Evolutionary conservation across 2,113 vertebrate genomes (phyloP).

Genomic region (Felis chaus): DNA sequence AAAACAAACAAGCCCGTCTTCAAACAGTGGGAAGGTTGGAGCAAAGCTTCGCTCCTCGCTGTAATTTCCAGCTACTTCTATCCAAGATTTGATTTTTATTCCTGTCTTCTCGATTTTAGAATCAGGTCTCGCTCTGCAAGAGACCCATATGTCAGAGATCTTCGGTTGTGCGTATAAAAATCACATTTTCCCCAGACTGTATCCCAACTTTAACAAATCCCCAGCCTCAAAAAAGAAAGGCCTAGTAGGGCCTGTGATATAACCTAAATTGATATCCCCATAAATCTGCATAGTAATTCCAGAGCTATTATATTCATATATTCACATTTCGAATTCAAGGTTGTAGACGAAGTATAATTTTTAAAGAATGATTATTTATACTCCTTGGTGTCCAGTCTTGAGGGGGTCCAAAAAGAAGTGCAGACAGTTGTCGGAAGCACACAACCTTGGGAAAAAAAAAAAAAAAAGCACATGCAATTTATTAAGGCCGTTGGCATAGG

Average conservation of each 20-base stretch:
- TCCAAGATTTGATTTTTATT: not conserved
- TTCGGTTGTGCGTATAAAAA: not conserved
- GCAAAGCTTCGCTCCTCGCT: not conserved
- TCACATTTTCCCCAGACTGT: not conserved
- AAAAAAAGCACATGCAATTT: not conserved
- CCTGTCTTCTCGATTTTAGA: not conserved
- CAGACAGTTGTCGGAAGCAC: not conserved
- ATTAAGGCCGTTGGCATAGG: not conserved
- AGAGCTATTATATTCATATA: not conserved
- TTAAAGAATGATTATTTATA: not conserved
- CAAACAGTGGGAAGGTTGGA: not conserved
- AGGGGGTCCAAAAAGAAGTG: not conserved
- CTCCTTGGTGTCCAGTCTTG: constrained; percentile 24
- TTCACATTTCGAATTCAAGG: constrained; percentile 31
- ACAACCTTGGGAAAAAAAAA: not conserved
- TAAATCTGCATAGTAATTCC: constrained; percentile 41
- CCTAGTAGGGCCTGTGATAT: not conserved
- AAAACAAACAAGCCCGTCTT: not conserved
- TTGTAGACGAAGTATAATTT: not conserved
- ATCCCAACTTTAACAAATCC: not conserved
- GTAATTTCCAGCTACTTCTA: not conserved
- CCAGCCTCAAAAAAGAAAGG: not conserved
- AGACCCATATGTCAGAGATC: not conserved
- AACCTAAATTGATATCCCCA: not conserved
- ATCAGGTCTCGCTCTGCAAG: not conserved